Base-by-base conservation (phyloP, 1,140 invertebrate species). In the Sycophila sp. region DNA sequence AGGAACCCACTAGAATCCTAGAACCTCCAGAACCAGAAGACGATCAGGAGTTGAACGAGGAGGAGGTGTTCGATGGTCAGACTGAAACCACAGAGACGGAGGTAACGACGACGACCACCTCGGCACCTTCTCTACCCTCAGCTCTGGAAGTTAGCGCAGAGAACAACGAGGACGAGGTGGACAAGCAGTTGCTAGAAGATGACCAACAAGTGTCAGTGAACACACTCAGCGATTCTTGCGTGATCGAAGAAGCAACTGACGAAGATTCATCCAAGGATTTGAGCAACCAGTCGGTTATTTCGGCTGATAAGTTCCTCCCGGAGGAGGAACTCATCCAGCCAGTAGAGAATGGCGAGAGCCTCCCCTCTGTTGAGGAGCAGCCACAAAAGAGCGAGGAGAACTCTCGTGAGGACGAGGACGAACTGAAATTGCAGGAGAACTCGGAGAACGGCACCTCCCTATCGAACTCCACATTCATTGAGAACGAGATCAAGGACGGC, bases 31-130 rank as follows among this genome's bases (percentile, higher is more conserved):
- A 71, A 6, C 26, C 47, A 2, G 67, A 72, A 6, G 53, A 73
- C 40, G 17, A 59, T 17, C 67, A 63, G 0, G 76, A 77, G 7
- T 71, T 78, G 10, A 69, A 78, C 10, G 66, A 73, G 19, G 73
- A 76, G 2, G 60, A 65, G 19, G 34, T 59, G 17, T 71, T 75
- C 19, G 26, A 56, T 3, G 62, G 69, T 3, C 59, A 70, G 5
- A 38, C 72, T n/a, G 69, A 76, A 68, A 49, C 62, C 2, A 40
- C 63, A 8, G 42, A 64, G 10, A 26, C 68, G 2, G 56, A 74
- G 34, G 56, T 76, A 24, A 75, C 71, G 59, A 62, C 49, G 38
- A 60, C 26, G 6, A 65, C 62, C 2, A 66, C 42, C 2, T 60
- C 66, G 0, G 55, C 32, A 4, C 55, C 53, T 4, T 49, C 47